A percentile compares a stretch with the other conserved stretches of the same genome.
Evolutionary conservation across 1,140 invertebrate species (phyloP).

Genomic region (Anoplophora glabripennis): DNA sequence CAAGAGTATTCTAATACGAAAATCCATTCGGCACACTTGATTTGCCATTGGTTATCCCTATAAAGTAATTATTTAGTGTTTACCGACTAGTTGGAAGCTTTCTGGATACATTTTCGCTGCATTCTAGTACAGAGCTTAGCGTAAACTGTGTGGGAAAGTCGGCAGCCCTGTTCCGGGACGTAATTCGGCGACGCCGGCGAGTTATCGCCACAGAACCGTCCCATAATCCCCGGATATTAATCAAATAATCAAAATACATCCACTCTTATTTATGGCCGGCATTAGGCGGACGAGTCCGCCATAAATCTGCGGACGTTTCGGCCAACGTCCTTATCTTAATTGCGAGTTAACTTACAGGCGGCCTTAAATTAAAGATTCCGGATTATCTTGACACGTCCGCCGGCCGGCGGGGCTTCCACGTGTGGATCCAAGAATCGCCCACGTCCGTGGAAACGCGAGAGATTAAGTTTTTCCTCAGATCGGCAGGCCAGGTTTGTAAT

Average conservation of each 20-base stretch:
- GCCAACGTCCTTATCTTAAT: constrained; percentile 22
- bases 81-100: too few species aligned
- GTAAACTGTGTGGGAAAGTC: too few species aligned
- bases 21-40: too few species aligned
- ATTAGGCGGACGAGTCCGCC: constrained; percentile 4
- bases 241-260: constrained; percentile 4
- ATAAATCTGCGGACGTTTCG: too few species aligned
- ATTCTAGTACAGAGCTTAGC: too few species aligned
- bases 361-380: constrained; percentile 19
- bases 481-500: too few species aligned
- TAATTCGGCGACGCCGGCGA: constrained; percentile 1
- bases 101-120: too few species aligned
- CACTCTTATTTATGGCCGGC: background rate
- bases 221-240: background rate
- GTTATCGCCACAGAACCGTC: background rate
- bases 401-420: background rate
- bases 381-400: constrained; percentile 12
- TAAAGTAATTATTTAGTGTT: too few species aligned
- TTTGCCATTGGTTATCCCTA: too few species aligned
- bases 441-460: too few species aligned
- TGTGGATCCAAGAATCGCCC: background rate
- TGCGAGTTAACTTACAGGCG: constrained; percentile 19
- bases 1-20: too few species aligned
- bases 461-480: too few species aligned
- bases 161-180: background rate